Evolutionary conservation across 2,888 invertebrate species (phyloP).

Genomic region (Cheilosia pagana): DNA sequence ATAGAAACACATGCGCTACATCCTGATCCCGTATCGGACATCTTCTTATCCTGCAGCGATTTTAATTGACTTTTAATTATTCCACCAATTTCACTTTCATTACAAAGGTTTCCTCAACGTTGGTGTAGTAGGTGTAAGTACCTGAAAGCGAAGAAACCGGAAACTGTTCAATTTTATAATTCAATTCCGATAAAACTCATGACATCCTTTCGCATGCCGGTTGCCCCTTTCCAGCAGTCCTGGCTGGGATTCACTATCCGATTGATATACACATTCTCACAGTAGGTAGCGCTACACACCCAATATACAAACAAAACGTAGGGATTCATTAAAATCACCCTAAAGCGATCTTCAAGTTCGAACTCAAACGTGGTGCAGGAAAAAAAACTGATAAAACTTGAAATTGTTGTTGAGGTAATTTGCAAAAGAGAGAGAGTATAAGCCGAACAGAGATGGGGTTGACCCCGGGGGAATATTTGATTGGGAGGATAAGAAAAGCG

Average conservation of each 20-base stretch:
- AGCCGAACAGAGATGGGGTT: slow-evolving; percentile 67
- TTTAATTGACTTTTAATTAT: slow-evolving; percentile 74
- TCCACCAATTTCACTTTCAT: slow-evolving; percentile 68
- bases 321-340: slow-evolving; percentile 71
- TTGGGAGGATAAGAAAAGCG: slow-evolving; percentile 68
- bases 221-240: not conserved
- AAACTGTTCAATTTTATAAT: slow-evolving; percentile 72
- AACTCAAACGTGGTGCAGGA: slow-evolving; percentile 29
- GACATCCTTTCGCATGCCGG: slow-evolving; percentile 39
- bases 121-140: not conserved
- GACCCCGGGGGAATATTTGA: slow-evolving; percentile 72
- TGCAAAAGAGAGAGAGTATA: slow-evolving; percentile 43
- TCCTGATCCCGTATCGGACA: slow-evolving; percentile 32
- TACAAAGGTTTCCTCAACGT: slow-evolving; percentile 16
- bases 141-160: slow-evolving; percentile 32
- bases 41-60: slow-evolving; percentile 48
- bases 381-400: slow-evolving; percentile 58
- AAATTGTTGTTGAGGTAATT: slow-evolving; percentile 72
- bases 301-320: slow-evolving; percentile 18
- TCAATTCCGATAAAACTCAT: slow-evolving; percentile 67
- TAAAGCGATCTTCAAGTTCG: slow-evolving; percentile 59
- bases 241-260: slow-evolving; percentile 17
- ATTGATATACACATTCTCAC: slow-evolving; percentile 49
- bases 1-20: not conserved
- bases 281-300: not conserved